Evolutionary conservation across 2,113 vertebrate genomes (phyloP), one percentile per base, ranked within the genome.

Genomic region (Alligator sinensis): DNA sequence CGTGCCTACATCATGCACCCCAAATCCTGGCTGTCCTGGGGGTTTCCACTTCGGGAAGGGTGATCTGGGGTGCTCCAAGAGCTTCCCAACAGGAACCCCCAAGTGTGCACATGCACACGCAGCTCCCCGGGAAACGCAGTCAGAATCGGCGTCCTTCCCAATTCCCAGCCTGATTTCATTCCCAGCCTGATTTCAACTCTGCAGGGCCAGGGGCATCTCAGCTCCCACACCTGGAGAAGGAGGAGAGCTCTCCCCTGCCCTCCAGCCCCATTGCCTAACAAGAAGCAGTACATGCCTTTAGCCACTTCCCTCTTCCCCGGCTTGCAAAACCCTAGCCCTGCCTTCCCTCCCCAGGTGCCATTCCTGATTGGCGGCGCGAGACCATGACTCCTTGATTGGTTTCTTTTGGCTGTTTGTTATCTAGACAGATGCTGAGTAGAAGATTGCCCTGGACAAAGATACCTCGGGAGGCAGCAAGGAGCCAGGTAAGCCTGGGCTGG

Each of bases 361-460:
- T 54, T 38, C 11, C 27, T 60, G 87, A 92, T 93, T 94, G 95
- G 94, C 47, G 1, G 59, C 16, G 4, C 14, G 19, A 60, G 3
- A 5, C 27, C 25, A 22, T 76, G 3, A 17, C 1, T 0, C 18
- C 28, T 60, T 1, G 0, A 34, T 54, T 88, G 94, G 77, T 13
- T 84, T 11, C 5, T 38, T 6, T 2, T 6, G 1, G 84, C 74
- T 76, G 92, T 87, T 13, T 24, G 0, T 91, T 91, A 94, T 87
- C 95, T 93, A 84, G 22, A 1, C 0, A 3, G 63, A 11, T 2
- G 4, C 21, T 4, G 4, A 63, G 28, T 34, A 5, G 15, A 1
- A 3, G 55, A 0, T 11, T 24, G 4, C 1, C 22, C 19, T 1
- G 30, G 28, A 14, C n/a, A 13, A 5, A 16, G 0, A 84, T 3